Percentiles rank a stretch among this genome's conserved stretches.
Evolutionary conservation across 2,888 invertebrate genomes (phyloP).

Genomic region (Drosophila koepferae): DNA sequence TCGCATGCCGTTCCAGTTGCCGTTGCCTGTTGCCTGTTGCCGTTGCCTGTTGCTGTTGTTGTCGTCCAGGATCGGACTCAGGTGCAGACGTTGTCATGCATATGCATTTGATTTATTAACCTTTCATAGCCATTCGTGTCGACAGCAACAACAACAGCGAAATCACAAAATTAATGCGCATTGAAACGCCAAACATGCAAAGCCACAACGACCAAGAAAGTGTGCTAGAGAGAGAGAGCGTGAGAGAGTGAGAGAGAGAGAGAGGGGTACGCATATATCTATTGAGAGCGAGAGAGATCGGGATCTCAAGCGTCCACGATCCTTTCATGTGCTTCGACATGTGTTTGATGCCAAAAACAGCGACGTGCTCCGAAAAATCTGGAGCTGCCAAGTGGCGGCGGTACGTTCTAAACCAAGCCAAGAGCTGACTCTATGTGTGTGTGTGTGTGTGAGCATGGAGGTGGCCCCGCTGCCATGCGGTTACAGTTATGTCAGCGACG

Average conservation of each 20-base stretch:
- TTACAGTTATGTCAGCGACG: constrained; percentile 81
- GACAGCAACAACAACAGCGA: constrained; percentile 67
- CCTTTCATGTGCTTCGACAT: constrained; percentile 80
- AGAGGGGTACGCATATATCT: not conserved
- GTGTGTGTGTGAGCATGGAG: constrained; percentile 42
- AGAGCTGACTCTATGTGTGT: not conserved
- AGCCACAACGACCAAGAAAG: constrained; percentile 11
- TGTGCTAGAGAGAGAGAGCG: not conserved
- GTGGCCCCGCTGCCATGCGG: constrained; percentile 55
- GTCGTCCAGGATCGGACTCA: constrained; percentile 52
- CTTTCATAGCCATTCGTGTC: constrained; percentile 81
- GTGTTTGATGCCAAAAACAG: constrained; percentile 80
- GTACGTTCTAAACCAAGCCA: constrained; percentile 54
- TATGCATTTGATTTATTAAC: constrained; percentile 81
- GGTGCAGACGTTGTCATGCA: constrained; percentile 74
- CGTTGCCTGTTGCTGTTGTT: constrained; percentile 26
- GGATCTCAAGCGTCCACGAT: constrained; percentile 42
- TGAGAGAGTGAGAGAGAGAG: not conserved
- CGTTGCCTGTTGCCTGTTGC: too few relatives aligned
- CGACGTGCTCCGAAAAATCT: constrained; percentile 76
- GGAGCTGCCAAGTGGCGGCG: constrained; percentile 56
- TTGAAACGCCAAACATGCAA: constrained; percentile 81
- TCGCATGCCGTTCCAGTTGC: constrained; percentile 26
- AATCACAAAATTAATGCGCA: constrained; percentile 78
- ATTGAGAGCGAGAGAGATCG: constrained; percentile 13